Conservation (phyloP, 2,113 vertebrate species). For the Himantopus leucocephalus region DNA sequence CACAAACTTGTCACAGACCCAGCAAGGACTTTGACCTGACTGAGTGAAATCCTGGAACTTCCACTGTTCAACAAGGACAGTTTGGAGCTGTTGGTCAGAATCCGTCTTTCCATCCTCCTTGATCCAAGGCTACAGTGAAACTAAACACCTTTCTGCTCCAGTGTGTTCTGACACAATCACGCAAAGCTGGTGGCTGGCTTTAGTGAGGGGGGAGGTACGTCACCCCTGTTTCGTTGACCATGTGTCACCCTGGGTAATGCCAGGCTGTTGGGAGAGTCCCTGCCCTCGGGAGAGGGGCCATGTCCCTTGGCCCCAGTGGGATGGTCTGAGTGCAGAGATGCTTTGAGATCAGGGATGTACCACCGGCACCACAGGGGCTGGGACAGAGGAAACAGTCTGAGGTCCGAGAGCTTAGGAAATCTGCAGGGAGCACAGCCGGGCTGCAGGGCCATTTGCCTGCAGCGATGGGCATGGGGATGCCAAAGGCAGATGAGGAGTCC, state of each 20-base stretch:
- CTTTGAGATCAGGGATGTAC: background rate
- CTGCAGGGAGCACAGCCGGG: background rate
- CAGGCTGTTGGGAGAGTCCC: background rate
- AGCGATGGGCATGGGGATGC: background rate
- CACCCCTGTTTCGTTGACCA: background rate
- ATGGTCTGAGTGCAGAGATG: background rate
- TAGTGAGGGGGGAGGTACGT: background rate
- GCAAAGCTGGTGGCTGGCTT: background rate
- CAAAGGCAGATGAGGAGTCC: background rate
- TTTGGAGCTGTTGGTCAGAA: slow-evolving; percentile 33
- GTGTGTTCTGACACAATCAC: background rate
- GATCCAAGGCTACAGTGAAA: slow-evolving; percentile 56
- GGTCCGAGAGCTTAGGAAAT: background rate
- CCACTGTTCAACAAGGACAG: background rate
- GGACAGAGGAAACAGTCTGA: background rate
- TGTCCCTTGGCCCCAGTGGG: background rate
- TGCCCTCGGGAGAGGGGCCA: background rate
- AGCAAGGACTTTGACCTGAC: slow-evolving; percentile 27
- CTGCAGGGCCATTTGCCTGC: background rate
- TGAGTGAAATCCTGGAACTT: slow-evolving; percentile 34
- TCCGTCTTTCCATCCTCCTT: slow-evolving; percentile 44
- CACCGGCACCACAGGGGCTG: background rate
- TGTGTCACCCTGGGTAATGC: slow-evolving; percentile 3
- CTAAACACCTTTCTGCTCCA: slow-evolving; percentile 50
- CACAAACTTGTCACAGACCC: slow-evolving; percentile 2